Evolutionary conservation across 1,140 invertebrate genomes (phyloP).

Genomic region (Agrypnia vestita): DNA sequence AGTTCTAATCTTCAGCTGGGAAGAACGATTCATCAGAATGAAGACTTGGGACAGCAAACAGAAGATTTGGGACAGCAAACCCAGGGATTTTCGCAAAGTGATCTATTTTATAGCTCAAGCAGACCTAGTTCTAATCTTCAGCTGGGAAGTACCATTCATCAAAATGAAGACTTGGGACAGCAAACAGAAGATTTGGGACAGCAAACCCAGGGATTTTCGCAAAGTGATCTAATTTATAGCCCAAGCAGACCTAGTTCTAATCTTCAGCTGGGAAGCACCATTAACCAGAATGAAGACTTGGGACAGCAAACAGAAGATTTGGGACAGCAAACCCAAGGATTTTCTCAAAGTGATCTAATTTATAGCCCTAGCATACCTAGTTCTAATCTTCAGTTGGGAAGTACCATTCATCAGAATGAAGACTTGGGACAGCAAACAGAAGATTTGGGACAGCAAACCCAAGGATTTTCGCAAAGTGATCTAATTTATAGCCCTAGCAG

Average conservation of each 20-base stretch:
- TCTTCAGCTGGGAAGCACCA: not conserved
- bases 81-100: constrained; percentile 30
- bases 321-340: constrained; percentile 60
- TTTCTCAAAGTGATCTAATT: constrained; percentile 31
- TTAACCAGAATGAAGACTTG: not conserved
- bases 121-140: not conserved
- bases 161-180: constrained; percentile 26
- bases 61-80: constrained; percentile 62
- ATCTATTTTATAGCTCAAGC: not conserved
- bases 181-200: constrained; percentile 62
- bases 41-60: constrained; percentile 55
- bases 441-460: constrained; percentile 49
- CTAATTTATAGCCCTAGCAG: constrained; percentile 11
- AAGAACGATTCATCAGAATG: not conserved
- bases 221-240: constrained; percentile 32
- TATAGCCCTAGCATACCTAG: not conserved
- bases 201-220: constrained; percentile 59
- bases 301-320: constrained; percentile 61
- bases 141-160: not conserved
- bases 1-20: not conserved
- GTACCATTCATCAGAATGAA: constrained; percentile 4
- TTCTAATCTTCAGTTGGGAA: constrained; percentile 34
- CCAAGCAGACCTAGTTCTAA: not conserved
- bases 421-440: constrained; percentile 49
- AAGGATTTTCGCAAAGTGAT: constrained; percentile 40